phyloP scores from a whole-genome alignment of 2,888 invertebrate genomes.

The Oscheius sp. region DNA sequence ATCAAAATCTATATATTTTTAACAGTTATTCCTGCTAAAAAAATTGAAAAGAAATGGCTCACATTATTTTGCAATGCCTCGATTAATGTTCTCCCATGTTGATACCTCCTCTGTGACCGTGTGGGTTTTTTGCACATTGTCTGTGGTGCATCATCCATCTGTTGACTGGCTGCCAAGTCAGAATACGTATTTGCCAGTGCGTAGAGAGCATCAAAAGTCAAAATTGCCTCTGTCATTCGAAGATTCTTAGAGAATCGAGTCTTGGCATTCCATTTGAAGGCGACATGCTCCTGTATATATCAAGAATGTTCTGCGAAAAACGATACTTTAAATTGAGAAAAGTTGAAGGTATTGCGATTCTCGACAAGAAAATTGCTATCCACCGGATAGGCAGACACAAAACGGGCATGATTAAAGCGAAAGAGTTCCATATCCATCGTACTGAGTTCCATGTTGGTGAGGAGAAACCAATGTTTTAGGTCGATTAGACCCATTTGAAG shows the following conservation, averaged over 20 bases:
- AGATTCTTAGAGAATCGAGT: conserved; percentile 27
- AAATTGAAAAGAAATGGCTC: background rate
- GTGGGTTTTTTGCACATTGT: conserved; percentile 59
- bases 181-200: conserved; percentile 52
- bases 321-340: conserved; percentile 45
- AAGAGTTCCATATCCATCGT: conserved; percentile 69
- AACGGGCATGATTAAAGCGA: conserved; percentile 70
- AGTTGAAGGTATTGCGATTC: conserved; percentile 48
- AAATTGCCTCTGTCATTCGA: conserved; percentile 54
- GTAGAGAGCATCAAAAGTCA: conserved; percentile 59
- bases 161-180: conserved; percentile 39
- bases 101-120: conserved; percentile 53
- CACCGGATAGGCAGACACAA: conserved; percentile 62
- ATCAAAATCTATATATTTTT: background rate
- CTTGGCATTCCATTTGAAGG: conserved; percentile 45
- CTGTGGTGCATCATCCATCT: conserved; percentile 35
- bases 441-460: conserved; percentile 67
- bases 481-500: conserved; percentile 70
- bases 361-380: conserved; percentile 56
- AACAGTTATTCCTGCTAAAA: background rate
- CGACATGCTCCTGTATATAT: conserved; percentile 46
- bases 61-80: conserved; percentile 46
- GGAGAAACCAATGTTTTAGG: conserved; percentile 68
- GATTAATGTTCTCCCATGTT: conserved; percentile 57
- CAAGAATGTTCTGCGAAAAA: background rate